Evolutionary conservation across 2,113 vertebrate genomes (phyloP).

Genomic region (Jacana jacana): DNA sequence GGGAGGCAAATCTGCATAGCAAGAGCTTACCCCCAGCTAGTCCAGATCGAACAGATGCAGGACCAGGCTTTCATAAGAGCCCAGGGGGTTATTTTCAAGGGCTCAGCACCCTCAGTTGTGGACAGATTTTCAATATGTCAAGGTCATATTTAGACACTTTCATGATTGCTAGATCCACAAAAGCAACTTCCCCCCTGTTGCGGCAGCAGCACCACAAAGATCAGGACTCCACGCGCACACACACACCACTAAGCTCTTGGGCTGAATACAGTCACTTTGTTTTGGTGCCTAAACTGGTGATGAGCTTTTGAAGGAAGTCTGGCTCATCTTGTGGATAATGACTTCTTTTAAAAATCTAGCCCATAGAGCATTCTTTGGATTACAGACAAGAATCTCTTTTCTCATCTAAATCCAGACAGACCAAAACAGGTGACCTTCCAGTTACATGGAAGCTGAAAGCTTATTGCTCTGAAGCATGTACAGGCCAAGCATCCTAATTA

Average conservation of each 20-base stretch:
- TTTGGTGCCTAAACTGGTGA: constrained; percentile 3
- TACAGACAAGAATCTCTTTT: constrained; percentile 21
- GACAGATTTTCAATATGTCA: neutral
- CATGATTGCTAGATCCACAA: neutral
- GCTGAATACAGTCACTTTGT: neutral
- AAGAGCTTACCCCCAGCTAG: neutral
- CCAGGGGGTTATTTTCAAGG: neutral
- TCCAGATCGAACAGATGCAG: constrained; percentile 20
- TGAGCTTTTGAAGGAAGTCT: neutral
- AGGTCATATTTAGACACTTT: neutral
- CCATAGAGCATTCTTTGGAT: neutral
- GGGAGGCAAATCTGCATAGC: neutral
- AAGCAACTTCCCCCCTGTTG: neutral
- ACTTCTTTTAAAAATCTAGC: neutral
- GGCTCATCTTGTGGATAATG: neutral
- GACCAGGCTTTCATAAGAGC: neutral
- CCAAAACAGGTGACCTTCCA: neutral
- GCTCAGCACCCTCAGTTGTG: neutral
- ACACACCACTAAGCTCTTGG: neutral
- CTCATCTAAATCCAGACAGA: constrained; percentile 38
- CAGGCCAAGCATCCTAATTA: neutral
- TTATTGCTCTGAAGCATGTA: neutral
- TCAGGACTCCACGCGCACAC: neutral
- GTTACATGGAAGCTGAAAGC: neutral
- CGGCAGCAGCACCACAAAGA: neutral